phyloP scores from a whole-genome alignment of 2,888 invertebrate species.

The Epirrhoe tristata region DNA sequence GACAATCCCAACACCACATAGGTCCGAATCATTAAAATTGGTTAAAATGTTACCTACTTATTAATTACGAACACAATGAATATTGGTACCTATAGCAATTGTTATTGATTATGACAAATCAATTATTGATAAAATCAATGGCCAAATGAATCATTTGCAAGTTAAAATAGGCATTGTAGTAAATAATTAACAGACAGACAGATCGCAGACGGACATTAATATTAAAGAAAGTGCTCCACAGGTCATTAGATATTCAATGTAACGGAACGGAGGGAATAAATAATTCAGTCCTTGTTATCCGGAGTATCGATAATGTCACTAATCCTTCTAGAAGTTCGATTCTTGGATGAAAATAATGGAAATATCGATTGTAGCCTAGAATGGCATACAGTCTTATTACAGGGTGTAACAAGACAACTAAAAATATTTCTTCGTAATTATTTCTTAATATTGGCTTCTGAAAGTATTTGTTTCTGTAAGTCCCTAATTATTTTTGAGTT shows the following conservation, averaged over 20 bases:
- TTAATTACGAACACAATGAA: too few relatives aligned
- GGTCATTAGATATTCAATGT: conserved; percentile 78
- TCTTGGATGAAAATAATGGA: too few relatives aligned
- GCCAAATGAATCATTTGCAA: conserved; percentile 23
- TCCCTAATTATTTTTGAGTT: too few relatives aligned
- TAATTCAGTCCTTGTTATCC: conserved; percentile 49
- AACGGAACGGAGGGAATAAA: conserved; percentile 76
- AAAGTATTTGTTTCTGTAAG: too few relatives aligned
- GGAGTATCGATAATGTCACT: conserved; percentile 32
- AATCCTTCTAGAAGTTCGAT: not conserved
- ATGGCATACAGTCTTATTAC: too few relatives aligned
- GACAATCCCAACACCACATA: too few relatives aligned
- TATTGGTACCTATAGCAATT: too few relatives aligned
- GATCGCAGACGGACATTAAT: conserved; percentile 45
- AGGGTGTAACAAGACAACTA: too few relatives aligned
- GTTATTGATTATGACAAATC: not conserved
- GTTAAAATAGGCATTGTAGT: conserved; percentile 28
- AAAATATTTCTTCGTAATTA: not conserved
- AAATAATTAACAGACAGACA: conserved; percentile 43
- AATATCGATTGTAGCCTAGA: too few relatives aligned
- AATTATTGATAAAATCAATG: conserved; percentile 18
- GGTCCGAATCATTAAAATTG: too few relatives aligned
- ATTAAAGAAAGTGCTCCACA: conserved; percentile 49
- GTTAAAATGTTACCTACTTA: too few relatives aligned
- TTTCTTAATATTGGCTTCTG: conserved; percentile 8